Evolutionary conservation across 2,888 invertebrate genomes (phyloP), one percentile per base, ranked within the genome.

Genomic region (Hirudinaria manillensis): DNA sequence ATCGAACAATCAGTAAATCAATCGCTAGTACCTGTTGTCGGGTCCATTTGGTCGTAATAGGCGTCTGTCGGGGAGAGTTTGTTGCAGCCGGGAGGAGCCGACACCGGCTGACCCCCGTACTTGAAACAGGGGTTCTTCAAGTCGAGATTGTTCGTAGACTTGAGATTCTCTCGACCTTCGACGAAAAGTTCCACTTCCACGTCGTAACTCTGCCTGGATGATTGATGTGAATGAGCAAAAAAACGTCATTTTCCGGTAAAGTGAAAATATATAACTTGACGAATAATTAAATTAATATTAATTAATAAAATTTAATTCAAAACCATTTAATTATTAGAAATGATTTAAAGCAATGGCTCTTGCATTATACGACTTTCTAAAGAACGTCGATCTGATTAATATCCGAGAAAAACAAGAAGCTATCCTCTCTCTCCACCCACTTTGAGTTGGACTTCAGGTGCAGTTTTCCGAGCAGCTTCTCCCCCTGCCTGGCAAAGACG

Each of bases 151-250:
- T 98, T 98, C 78, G 90, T 90, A 61, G 94, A 93, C 77, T 91
- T 90, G 29, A 86, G 85, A 76, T 90, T 90, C 21, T 93, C 93
- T 10, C 38, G 61, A 61, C 95, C 95, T 84, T 95, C 94, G 77
- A 96, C 89, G 80, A 90, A 90, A 80, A 98, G 87, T 81, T 95
- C 94, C 85, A 99, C 96, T 24, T 96, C 95, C 3, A 99, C 97
- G 87, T 99, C 98, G 83, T 99, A 99, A 82, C 97, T 97, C 88
- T 99, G 99, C 84, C 91, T 90, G 84, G 27, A 80, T 7, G 16
- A 27, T 36, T 72, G 16, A 65, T 19, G 38, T 7, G 51, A 36
- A 6, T 7, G 70, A n/a, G n/a, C 45, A n/a, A n/a, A n/a, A 10
- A 38, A 10, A 7, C 27, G 36, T 36, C 13, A 24, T 16, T 10